Conservation (phyloP, 92 coral and sea anemone species). For the Hydrozoanthus gracilis region DNA sequence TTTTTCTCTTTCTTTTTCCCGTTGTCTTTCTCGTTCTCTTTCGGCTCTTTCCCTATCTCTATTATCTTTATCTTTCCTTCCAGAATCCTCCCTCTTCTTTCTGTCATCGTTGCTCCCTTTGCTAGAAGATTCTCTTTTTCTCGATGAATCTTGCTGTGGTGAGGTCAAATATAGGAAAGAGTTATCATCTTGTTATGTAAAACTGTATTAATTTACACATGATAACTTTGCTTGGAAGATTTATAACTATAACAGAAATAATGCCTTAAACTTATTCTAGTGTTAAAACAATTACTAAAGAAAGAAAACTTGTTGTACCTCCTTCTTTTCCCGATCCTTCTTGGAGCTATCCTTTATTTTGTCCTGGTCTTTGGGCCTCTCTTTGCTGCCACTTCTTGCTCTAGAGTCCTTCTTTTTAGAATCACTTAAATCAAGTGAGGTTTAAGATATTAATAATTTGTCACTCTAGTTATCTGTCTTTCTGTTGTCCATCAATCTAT, state of each 20-base stretch:
- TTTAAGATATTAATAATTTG: background rate
- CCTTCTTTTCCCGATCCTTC: constrained; percentile 56
- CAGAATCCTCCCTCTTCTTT: constrained; percentile 71
- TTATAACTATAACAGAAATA: no score
- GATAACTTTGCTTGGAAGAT: no score
- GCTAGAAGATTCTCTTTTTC: constrained; percentile 36
- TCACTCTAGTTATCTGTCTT: no score
- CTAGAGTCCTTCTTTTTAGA: constrained; percentile 83
- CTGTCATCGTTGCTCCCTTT: constrained; percentile 70
- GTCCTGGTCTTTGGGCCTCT: constrained; percentile 79
- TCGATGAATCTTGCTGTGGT: constrained; percentile 53
- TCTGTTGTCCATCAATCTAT: no score
- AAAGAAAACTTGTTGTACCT: constrained; percentile 36
- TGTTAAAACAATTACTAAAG: no score
- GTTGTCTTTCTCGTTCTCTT: constrained; percentile 54
- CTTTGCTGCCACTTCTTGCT: constrained; percentile 75
- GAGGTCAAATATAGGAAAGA: background rate
- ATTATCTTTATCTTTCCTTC: constrained; percentile 55
- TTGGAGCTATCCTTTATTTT: constrained; percentile 63
- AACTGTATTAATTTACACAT: no score
- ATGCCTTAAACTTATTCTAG: no score
- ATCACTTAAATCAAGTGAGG: constrained; percentile 33
- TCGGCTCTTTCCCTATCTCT: constrained; percentile 49
- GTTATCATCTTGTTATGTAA: no score
- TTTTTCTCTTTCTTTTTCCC: constrained; percentile 63